Percentiles rank a stretch among this genome's conserved stretches.
Conservation (phyloP, 2,888 invertebrate genomes). For the Synanthedon formicaeformis region DNA sequence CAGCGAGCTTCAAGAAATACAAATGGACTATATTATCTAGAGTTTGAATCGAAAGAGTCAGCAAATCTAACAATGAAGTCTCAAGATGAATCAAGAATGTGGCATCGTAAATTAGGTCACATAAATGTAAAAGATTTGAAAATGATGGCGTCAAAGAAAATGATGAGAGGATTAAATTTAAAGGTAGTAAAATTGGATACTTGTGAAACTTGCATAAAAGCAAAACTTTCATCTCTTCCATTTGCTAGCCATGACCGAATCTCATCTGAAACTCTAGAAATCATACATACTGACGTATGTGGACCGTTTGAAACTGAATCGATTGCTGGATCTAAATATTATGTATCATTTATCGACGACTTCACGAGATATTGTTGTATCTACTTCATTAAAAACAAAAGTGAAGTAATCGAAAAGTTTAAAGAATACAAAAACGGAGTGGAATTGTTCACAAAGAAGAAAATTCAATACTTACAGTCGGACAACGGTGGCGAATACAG, state of each 20-base stretch:
- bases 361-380: too few relatives aligned
- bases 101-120: too few relatives aligned
- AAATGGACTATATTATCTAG: too few relatives aligned
- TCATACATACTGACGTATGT: slow-evolving; percentile 7
- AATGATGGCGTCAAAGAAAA: too few relatives aligned
- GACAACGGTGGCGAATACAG: slow-evolving; percentile 6
- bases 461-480: slow-evolving; percentile 2
- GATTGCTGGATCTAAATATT: not conserved
- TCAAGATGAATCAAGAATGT: too few relatives aligned
- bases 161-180: too few relatives aligned
- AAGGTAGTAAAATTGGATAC: not conserved
- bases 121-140: too few relatives aligned
- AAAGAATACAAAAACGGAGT: slow-evolving; percentile 4
- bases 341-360: too few relatives aligned
- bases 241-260: not conserved
- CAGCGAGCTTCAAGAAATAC: too few relatives aligned
- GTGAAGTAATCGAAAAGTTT: slow-evolving; percentile 3
- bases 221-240: slow-evolving; percentile 2
- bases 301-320: slow-evolving; percentile 2
- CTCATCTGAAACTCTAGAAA: slow-evolving; percentile 1
- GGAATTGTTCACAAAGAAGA: slow-evolving; percentile 3
- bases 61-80: too few relatives aligned
- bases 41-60: too few relatives aligned
- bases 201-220: slow-evolving; percentile 4
- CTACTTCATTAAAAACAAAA: slow-evolving; percentile 1